A percentile compares a stretch with the other conserved stretches of the same genome.
These are phyloP conservation scores for Peromyscus maniculatus DNA, from an alignment of 2,113 vertebrate genomes.

Conservation along the genomic window DNA sequence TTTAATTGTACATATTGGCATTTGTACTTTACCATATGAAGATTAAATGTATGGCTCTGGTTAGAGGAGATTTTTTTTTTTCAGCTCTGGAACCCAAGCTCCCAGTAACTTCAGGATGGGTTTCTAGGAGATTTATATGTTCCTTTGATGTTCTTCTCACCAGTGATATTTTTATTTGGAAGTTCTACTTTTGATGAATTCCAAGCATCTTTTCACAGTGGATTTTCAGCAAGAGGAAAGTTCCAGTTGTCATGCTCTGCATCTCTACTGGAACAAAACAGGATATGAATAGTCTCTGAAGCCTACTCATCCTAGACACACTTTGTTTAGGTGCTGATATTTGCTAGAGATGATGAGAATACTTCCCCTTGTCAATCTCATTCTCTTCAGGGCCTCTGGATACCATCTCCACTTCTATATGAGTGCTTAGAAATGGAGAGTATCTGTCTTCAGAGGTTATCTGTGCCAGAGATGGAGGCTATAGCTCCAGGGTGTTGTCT, in stretches of 20 bases:
- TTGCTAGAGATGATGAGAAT: not conserved
- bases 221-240: not conserved
- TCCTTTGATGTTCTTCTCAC: not conserved
- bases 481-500: not conserved
- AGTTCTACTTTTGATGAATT: not conserved
- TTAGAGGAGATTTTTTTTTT: conserved; percentile 51
- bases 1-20: conserved; percentile 76
- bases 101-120: rapidly evolving
- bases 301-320: not conserved
- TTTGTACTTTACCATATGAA: conserved; percentile 70
- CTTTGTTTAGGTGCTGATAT: not conserved
- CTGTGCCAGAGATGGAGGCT: not conserved
- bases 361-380: not conserved
- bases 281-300: too few species aligned
- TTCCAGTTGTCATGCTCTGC: rapidly evolving
- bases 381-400: not conserved
- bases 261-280: rapidly evolving
- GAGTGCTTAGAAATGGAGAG: not conserved
- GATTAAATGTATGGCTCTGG: conserved; percentile 67
- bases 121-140: not conserved
- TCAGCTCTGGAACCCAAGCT: not conserved
- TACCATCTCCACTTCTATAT: not conserved
- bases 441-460: not conserved
- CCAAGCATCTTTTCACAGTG: not conserved
- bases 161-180: not conserved